Base-by-base conservation (phyloP, 2,113 vertebrate genomes). In the Eleginops maclovinus region DNA sequence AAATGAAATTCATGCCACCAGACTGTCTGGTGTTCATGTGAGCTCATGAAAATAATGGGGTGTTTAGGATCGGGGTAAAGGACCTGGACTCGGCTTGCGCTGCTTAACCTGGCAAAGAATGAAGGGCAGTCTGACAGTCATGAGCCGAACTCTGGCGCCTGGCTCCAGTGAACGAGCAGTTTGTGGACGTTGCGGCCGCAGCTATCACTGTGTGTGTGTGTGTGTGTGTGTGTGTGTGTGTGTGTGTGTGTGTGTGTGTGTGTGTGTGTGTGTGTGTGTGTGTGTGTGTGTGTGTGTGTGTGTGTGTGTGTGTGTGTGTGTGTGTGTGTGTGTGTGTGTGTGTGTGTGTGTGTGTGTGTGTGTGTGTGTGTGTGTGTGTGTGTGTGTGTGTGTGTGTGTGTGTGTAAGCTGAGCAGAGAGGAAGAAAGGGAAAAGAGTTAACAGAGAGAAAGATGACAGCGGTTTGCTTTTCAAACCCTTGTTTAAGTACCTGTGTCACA, bases 401-500 rank as follows among this genome's bases (percentile, higher is more conserved):
- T 80, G n/a, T n/a, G n/a, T 61, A 70, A 60, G 63, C 14, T 24
- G 50, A 67, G 43, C 21, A 43, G 49, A 69, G 36, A 51, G 55
- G 70, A 16, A 40, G 21, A 50, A 66, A 43, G 2, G 10, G n/a
- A 51, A 68, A 26, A 50, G 64, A 49, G 60, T 54, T 55, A 4
- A 19, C 43, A 44, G 59, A 82, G 40, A 77, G 65, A 75, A 64
- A 68, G 67, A 82, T 77, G 63, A 56, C 36, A 4, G 17, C 36
- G 55, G 83, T 76, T 81, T 80, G 77, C 64, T 68, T 86, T 81
- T 83, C 76, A 88, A 85, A 62, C 74, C 70, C 47, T 61, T 89
- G 72, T 87, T 91, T 88, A 90, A 91, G 90, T 86, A 88, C 85
- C 83, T 84, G 54, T 91, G 87, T 91, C 89, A 92, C 84, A 82